These are phyloP conservation scores for Corythaeola cristata DNA, from an alignment of 2,113 vertebrate genomes.

Conservation along the genomic window DNA sequence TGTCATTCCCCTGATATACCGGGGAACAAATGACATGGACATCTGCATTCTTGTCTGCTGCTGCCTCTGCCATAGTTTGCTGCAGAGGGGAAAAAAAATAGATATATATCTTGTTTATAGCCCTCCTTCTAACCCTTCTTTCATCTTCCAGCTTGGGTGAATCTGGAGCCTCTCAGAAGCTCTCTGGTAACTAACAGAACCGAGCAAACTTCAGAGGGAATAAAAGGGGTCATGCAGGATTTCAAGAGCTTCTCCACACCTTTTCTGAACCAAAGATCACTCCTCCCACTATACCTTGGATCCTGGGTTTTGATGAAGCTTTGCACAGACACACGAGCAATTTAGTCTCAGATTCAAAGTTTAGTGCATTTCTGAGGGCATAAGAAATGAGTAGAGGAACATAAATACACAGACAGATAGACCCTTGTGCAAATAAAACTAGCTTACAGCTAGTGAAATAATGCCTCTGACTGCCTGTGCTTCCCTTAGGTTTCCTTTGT, in stretches of 20 bases:
- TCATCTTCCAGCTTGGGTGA: background rate
- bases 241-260: background rate
- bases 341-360: background rate
- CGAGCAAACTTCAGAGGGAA: background rate
- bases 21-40: conserved; percentile 36
- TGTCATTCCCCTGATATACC: conserved; percentile 43
- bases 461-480: background rate
- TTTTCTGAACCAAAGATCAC: background rate
- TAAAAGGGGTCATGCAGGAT: background rate
- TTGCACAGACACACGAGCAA: background rate
- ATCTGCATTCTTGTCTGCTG: conserved; percentile 50
- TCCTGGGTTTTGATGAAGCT: background rate
- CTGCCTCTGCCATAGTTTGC: background rate
- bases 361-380: background rate
- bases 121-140: background rate
- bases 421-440: background rate
- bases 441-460: conserved; percentile 14
- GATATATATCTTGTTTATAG: conserved; percentile 5
- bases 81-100: background rate
- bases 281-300: background rate
- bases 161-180: background rate
- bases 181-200: background rate
- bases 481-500: background rate
- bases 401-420: background rate
- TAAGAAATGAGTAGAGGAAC: background rate